A percentile compares a stretch with the other conserved stretches of the same genome.
phyloP scores from a whole-genome alignment of 1,140 invertebrate species.

The Hylaeus anthracinus region DNA sequence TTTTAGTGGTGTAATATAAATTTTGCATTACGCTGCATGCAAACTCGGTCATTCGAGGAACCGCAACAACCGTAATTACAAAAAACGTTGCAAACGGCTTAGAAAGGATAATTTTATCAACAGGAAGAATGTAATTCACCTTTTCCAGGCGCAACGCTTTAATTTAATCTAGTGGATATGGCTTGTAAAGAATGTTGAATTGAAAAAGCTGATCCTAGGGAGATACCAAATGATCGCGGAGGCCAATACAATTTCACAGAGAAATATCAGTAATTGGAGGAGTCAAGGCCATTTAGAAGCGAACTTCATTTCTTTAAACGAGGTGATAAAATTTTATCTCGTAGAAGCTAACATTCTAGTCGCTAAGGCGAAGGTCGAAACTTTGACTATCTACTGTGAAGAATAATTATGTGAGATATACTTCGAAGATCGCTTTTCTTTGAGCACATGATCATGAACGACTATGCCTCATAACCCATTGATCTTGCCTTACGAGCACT shows the following conservation, averaged over 20 bases:
- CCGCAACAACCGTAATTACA: neutral
- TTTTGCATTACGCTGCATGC: no score
- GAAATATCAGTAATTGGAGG: neutral
- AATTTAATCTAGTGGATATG: neutral
- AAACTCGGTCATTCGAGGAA: neutral
- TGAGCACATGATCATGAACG: no score
- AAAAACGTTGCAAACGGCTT: neutral
- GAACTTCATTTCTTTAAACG: neutral
- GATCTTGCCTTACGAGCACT: no score
- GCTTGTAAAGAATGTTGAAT: neutral
- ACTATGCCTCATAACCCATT: no score
- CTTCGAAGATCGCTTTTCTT: no score
- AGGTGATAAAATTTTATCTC: neutral
- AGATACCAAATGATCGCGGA: neutral
- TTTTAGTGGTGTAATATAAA: no score
- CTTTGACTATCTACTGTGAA: no score
- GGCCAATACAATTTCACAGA: neutral
- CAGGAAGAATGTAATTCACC: neutral
- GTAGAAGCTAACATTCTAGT: no score
- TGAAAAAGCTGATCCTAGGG: neutral
- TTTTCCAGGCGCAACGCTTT: neutral
- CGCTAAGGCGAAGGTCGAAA: no score
- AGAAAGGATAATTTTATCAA: neutral
- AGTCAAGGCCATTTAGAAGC: neutral
- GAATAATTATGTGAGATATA: no score